Evolutionary conservation across 1,140 invertebrate species (phyloP).

Genomic region (Drosophila malerkotliana): DNA sequence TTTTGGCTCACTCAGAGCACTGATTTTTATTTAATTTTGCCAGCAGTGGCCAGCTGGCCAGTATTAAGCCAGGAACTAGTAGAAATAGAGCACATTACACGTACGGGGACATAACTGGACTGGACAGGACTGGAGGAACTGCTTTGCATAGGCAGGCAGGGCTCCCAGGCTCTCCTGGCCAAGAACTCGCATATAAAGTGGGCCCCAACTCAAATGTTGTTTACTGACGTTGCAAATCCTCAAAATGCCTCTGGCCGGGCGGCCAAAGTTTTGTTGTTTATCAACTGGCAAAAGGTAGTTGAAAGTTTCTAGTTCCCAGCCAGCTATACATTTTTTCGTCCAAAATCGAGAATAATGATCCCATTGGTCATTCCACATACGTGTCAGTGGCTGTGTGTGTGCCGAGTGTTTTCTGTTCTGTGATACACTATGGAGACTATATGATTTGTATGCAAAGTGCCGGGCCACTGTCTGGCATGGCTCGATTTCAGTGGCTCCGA

Average conservation of each 20-base stretch:
- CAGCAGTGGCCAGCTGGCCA: conserved; percentile 44
- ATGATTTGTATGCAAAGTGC: conserved; percentile 81
- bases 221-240: conserved; percentile 74
- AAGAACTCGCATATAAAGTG: conserved; percentile 7
- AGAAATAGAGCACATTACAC: conserved; percentile 72
- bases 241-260: conserved; percentile 61
- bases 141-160: conserved; percentile 55
- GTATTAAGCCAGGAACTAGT: conserved; percentile 17
- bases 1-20: conserved; percentile 70
- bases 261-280: conserved; percentile 53
- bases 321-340: conserved; percentile 3
- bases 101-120: conserved; percentile 8
- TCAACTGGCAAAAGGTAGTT: conserved; percentile 61
- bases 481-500: conserved; percentile 62
- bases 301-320: conserved; percentile 8
- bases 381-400: conserved; percentile 29
- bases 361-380: conserved; percentile 65
- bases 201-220: conserved; percentile 53
- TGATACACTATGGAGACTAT: conserved; percentile 40
- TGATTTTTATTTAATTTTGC: conserved; percentile 79
- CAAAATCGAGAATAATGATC: conserved; percentile 78
- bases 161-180: conserved; percentile 14
- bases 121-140: conserved; percentile 41
- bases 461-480: conserved; percentile 48
- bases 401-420: conserved; percentile 23